Evolutionary conservation across 2,113 vertebrate species (phyloP).

Genomic region (Lampris incognitus): DNA sequence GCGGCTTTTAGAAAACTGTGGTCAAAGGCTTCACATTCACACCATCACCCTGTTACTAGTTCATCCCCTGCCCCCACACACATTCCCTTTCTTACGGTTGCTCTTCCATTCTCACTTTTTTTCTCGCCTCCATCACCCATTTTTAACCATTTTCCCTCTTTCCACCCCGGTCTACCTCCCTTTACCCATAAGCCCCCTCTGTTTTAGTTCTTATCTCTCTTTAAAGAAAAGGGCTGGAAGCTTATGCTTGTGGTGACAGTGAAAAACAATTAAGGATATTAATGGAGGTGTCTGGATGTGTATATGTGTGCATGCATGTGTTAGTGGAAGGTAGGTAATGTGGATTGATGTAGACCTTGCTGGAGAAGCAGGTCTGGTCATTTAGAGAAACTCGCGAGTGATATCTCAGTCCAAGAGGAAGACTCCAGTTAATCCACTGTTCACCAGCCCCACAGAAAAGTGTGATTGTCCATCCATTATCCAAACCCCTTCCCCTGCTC

Average conservation of each 20-base stretch:
- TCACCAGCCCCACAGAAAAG: too few species aligned
- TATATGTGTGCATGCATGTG: conserved; percentile 10
- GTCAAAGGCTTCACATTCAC: conserved; percentile 5
- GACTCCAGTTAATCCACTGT: too few species aligned
- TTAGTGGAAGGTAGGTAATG: neutral
- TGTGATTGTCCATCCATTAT: too few species aligned
- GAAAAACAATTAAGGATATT: neutral
- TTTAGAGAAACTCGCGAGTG: too few species aligned
- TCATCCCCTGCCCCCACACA: neutral
- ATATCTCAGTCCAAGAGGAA: too few species aligned
- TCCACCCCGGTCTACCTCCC: conserved; percentile 46
- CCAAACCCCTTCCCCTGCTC: too few species aligned
- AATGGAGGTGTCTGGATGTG: neutral
- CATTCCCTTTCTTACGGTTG: conserved; percentile 13
- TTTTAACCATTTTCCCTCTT: conserved; percentile 41
- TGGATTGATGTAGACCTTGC: neutral
- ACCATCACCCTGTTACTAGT: conserved; percentile 3
- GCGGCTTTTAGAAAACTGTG: conserved; percentile 8
- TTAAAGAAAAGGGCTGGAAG: neutral
- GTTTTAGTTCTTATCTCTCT: conserved; percentile 46
- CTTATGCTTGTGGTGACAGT: conserved; percentile 24
- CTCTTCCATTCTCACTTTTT: conserved; percentile 16
- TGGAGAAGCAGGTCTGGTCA: neutral
- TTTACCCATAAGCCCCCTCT: conserved; percentile 53
- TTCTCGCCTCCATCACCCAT: conserved; percentile 32